These are phyloP conservation scores for Phengaris alcon DNA, from an alignment of 2,888 invertebrate genomes.

Conservation along the genomic window DNA sequence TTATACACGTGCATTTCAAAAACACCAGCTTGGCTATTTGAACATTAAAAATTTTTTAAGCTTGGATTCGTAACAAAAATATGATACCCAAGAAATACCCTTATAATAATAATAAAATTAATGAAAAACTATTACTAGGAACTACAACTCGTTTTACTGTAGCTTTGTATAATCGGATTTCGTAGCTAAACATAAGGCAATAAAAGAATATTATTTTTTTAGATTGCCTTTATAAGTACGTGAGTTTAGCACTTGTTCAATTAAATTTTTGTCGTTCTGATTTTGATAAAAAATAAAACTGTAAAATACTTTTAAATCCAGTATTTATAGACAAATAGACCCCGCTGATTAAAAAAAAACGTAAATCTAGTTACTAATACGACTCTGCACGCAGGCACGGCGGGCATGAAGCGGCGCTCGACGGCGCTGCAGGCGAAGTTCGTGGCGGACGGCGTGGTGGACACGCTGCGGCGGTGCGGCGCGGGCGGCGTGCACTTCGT, in stretches of 20 bases:
- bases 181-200: too few relatives aligned
- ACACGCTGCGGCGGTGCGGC: constrained; percentile 90
- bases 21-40: not conserved
- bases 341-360: not conserved
- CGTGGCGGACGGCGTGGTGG: constrained; percentile 92
- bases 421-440: constrained; percentile 87
- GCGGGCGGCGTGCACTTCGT: constrained; percentile 88
- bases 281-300: too few relatives aligned
- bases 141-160: too few relatives aligned
- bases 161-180: too few relatives aligned
- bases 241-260: too few relatives aligned
- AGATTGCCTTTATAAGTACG: too few relatives aligned
- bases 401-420: constrained; percentile 88
- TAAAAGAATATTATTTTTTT: too few relatives aligned
- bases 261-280: too few relatives aligned
- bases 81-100: not conserved
- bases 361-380: not conserved
- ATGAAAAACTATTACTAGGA: too few relatives aligned
- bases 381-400: constrained; percentile 68
- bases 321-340: too few relatives aligned
- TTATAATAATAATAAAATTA: too few relatives aligned
- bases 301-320: too few relatives aligned
- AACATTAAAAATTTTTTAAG: not conserved
- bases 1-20: not conserved
- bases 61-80: not conserved